Conservation (phyloP, 2,113 vertebrate genomes). For the Engraulis encrasicolus region DNA sequence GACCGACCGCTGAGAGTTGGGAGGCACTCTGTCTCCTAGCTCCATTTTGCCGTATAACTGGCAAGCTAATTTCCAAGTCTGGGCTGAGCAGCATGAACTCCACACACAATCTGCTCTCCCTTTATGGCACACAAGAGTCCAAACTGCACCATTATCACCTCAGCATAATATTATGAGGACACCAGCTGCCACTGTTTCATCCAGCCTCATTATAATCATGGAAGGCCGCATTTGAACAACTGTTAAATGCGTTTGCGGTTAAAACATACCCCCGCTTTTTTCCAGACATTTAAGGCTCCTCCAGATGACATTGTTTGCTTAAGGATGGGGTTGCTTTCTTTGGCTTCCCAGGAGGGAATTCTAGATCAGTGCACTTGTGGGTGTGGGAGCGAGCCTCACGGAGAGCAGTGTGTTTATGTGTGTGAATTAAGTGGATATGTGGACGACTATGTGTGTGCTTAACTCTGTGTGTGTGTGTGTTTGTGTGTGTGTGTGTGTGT, state of each 20-base stretch:
- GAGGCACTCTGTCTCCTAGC: not conserved
- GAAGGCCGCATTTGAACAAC: not conserved
- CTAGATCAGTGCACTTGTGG: not conserved
- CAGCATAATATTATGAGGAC: constrained; percentile 14
- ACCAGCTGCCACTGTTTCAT: not conserved
- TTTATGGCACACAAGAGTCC: constrained; percentile 6
- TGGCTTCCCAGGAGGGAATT: not conserved
- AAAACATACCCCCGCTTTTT: not conserved
- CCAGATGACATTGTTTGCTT: not conserved
- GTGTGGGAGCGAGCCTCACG: no score
- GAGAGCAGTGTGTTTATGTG: not conserved
- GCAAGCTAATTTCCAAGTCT: constrained; percentile 37
- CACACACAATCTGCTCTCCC: not conserved
- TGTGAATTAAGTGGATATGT: no score
- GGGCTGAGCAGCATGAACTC: not conserved
- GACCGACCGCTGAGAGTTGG: no score
- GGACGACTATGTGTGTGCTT: not conserved
- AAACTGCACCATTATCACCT: not conserved
- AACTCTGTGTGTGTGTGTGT: not conserved
- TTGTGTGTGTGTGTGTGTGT: not conserved
- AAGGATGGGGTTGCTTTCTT: not conserved
- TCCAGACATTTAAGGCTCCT: not conserved
- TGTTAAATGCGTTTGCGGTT: not conserved
- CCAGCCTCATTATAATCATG: not conserved
- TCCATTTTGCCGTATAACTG: constrained; percentile 9